These are phyloP conservation scores for Halisarca cf. caerulea DNA, from an alignment of 37 sponge, comb jelly and placozoan species.

Conservation along the genomic window DNA sequence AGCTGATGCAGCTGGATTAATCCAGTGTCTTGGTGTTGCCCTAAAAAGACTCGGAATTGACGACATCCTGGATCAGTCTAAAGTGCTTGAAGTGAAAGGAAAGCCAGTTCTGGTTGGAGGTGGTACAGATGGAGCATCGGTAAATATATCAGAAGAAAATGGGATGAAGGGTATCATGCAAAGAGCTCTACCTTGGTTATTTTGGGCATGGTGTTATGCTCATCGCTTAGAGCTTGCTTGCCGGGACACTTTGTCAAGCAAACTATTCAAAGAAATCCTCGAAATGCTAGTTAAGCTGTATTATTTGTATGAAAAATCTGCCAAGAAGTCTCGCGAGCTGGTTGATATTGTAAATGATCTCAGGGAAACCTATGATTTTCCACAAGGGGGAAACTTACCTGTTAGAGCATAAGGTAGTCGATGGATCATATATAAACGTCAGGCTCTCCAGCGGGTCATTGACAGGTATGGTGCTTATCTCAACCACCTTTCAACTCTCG, in stretches of 20 bases:
- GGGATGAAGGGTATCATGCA: background rate
- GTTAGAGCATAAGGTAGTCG: background rate
- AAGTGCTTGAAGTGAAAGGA: background rate
- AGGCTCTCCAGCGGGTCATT: background rate
- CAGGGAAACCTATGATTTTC: background rate
- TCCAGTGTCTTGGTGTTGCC: background rate
- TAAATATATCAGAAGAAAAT: background rate
- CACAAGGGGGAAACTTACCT: background rate
- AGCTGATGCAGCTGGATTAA: conserved; percentile 5
- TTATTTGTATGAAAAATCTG: background rate
- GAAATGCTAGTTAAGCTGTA: background rate
- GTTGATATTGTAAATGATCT: background rate
- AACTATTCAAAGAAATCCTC: background rate
- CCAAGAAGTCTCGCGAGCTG: background rate
- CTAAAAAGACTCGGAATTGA: background rate
- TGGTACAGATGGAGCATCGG: conserved; percentile 16
- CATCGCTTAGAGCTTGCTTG: background rate
- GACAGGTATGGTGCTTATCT: background rate
- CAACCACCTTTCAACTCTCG: background rate
- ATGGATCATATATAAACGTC: background rate
- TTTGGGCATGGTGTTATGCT: conserved; percentile 3
- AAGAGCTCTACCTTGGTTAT: background rate
- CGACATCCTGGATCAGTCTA: conserved; percentile 16
- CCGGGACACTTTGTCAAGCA: conserved; percentile 4
- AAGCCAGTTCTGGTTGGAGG: conserved; percentile 21